Conservation (phyloP, 1,140 invertebrate species). For the Trachymyrmex septentrionalis region DNA sequence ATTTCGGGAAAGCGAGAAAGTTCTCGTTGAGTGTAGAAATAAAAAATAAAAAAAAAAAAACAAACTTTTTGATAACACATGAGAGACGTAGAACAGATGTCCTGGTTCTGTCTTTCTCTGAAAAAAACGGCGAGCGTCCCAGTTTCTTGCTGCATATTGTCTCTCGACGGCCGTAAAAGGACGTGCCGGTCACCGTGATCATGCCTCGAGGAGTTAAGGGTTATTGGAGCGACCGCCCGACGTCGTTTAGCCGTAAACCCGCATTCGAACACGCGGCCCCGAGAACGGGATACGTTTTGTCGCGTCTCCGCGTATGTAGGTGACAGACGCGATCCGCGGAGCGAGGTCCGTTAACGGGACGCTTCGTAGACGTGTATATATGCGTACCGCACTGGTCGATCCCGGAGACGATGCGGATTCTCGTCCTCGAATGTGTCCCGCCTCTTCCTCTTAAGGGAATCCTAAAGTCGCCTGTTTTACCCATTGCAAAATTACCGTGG, state of each 20-base stretch:
- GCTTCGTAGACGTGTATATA: constrained; percentile 14
- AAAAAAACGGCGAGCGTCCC: background rate
- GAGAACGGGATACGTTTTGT: constrained; percentile 70
- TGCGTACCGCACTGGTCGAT: constrained; percentile 13
- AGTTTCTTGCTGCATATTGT: background rate
- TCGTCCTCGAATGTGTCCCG: constrained; percentile 66
- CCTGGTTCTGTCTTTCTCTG: background rate
- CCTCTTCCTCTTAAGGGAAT: constrained; percentile 68
- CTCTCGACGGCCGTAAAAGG: background rate
- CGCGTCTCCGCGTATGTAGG: constrained; percentile 73
- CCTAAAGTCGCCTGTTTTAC: too few species aligned
- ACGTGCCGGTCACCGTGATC: background rate
- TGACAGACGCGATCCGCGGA: constrained; percentile 65
- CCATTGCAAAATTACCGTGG: too few species aligned
- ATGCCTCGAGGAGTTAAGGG: constrained; percentile 9
- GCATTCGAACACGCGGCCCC: background rate
- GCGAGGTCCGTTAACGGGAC: constrained; percentile 70
- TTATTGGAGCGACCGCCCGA: constrained; percentile 27
- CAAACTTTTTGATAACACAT: background rate
- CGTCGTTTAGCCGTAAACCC: constrained; percentile 34
- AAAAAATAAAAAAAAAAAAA: too few species aligned
- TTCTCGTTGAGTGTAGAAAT: too few species aligned
- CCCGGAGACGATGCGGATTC: constrained; percentile 58
- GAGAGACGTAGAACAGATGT: background rate
- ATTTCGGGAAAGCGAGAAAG: too few species aligned